phyloP scores from a whole-genome alignment of 1,140 invertebrate genomes.

The Tetranychus urticae region DNA sequence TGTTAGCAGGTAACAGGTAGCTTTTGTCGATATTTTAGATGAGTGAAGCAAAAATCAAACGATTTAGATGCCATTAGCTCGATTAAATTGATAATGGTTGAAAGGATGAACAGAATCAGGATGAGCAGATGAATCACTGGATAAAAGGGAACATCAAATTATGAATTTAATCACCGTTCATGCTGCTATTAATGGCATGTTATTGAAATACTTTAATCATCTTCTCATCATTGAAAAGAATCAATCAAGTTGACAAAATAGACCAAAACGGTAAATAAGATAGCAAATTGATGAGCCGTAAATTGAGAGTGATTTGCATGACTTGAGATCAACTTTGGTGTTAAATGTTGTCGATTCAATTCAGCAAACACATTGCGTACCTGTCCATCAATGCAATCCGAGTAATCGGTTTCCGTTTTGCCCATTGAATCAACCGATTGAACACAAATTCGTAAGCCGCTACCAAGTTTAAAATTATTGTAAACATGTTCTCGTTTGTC shows the following conservation, averaged over 20 bases:
- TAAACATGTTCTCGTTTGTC: not conserved
- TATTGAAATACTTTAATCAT: too few relatives aligned
- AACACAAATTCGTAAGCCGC: not conserved
- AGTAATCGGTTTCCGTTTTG: not conserved
- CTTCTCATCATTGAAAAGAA: too few relatives aligned
- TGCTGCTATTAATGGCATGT: too few relatives aligned
- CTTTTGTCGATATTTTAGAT: too few relatives aligned
- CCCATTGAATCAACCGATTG: slow-evolving; percentile 1
- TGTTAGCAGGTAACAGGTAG: too few relatives aligned
- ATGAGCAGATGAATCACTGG: too few relatives aligned
- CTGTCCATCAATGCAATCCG: not conserved
- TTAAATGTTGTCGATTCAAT: not conserved
- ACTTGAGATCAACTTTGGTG: not conserved
- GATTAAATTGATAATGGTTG: not conserved
- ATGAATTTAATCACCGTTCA: too few relatives aligned
- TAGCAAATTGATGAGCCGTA: too few relatives aligned
- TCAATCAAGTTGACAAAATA: too few relatives aligned
- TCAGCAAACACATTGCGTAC: not conserved
- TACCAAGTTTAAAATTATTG: not conserved
- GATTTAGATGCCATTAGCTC: not conserved
- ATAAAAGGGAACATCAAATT: too few relatives aligned
- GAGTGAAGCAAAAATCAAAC: not conserved
- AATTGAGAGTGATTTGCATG: not conserved
- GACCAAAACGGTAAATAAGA: too few relatives aligned
- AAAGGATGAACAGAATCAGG: too few relatives aligned